Evolutionary conservation across 2,113 vertebrate species (phyloP).

Genomic region (Girardinichthys multiradiatus): DNA sequence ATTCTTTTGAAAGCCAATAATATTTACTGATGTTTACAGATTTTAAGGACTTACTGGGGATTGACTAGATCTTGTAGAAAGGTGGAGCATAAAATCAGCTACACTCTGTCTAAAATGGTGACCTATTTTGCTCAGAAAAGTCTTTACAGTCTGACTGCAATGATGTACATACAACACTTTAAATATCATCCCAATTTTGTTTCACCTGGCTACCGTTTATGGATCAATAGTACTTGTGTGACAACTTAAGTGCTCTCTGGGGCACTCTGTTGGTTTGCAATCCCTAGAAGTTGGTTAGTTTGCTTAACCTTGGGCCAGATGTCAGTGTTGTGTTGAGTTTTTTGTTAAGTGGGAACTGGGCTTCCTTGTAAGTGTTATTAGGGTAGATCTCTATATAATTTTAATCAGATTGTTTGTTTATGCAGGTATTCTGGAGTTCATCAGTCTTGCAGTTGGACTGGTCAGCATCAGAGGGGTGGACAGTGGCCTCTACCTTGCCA

Average conservation of each 20-base stretch:
- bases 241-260: background rate
- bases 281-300: too few species aligned
- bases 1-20: too few species aligned
- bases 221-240: too few species aligned
- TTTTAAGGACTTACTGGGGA: too few species aligned
- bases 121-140: too few species aligned
- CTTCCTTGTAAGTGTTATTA: background rate
- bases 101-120: too few species aligned
- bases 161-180: background rate
- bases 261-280: background rate
- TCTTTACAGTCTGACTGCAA: too few species aligned
- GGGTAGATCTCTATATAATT: background rate
- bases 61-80: too few species aligned
- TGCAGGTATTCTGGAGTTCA: slow-evolving; percentile 98
- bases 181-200: background rate
- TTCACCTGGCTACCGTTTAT: background rate
- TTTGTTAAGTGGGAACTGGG: background rate
- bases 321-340: too few species aligned
- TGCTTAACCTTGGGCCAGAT: too few species aligned
- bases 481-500: slow-evolving; percentile 96
- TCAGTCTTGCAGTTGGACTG: slow-evolving; percentile 97
- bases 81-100: too few species aligned
- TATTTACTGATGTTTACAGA: too few species aligned
- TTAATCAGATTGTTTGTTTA: slow-evolving; percentile 12
- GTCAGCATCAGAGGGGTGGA: slow-evolving; percentile 99